phyloP scores from a whole-genome alignment of 1,140 invertebrate genomes.

The Tyrophagus putrescentiae region DNA sequence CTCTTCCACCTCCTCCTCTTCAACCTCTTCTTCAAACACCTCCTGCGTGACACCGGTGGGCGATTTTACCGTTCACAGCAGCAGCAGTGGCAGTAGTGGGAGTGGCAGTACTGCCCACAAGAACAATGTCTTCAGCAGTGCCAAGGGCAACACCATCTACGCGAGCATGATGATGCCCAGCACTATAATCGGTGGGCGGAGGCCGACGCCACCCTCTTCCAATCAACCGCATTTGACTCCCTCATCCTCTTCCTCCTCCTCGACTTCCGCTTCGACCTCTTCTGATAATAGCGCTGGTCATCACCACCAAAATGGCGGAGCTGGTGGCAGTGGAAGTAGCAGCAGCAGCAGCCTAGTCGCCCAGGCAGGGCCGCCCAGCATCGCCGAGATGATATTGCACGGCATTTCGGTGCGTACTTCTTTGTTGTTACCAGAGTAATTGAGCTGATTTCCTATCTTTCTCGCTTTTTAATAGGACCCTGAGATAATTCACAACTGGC shows the following conservation, averaged over 20 bases:
- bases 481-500: conserved; percentile 84
- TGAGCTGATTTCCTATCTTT: conserved; percentile 17
- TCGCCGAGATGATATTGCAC: conserved; percentile 42
- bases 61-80: too few relatives aligned
- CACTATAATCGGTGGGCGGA: neutral
- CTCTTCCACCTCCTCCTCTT: too few relatives aligned
- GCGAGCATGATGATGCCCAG: too few relatives aligned
- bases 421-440: conserved; percentile 14
- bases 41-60: too few relatives aligned
- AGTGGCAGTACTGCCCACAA: neutral
- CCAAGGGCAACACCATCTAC: too few relatives aligned
- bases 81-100: conserved; percentile 16
- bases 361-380: conserved; percentile 36
- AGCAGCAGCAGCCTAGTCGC: conserved; percentile 31
- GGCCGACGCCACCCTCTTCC: neutral
- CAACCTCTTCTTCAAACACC: too few relatives aligned
- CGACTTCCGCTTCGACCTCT: conserved; percentile 36
- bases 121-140: conserved; percentile 33
- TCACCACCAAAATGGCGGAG: too few relatives aligned
- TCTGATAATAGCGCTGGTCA: conserved; percentile 36
- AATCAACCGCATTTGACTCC: neutral
- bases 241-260: conserved; percentile 32
- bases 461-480: conserved; percentile 48
- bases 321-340: too few relatives aligned
- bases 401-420: conserved; percentile 39